Evolutionary conservation across 2,113 vertebrate genomes (phyloP).

Genomic region (Cryptoleucopteryx plumbea): DNA sequence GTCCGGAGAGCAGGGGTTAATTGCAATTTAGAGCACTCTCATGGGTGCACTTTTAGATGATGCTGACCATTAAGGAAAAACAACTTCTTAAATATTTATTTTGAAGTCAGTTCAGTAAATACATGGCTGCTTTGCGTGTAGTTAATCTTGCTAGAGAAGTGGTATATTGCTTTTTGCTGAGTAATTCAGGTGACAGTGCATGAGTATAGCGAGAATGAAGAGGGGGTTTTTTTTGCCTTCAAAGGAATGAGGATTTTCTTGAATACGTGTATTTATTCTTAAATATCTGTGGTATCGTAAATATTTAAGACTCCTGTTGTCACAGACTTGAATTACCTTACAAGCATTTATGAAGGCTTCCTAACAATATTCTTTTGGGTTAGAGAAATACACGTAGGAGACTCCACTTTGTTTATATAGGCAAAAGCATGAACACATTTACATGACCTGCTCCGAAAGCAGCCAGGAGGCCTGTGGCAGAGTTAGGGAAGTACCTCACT

Average conservation of each 20-base stretch:
- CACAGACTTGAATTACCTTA: background rate
- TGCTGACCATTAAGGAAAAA: background rate
- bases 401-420: background rate
- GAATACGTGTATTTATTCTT: background rate
- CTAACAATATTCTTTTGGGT: background rate
- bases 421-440: background rate
- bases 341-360: background rate
- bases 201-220: background rate
- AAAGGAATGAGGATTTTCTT: background rate
- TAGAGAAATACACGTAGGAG: background rate
- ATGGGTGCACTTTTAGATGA: background rate
- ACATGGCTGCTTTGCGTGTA: background rate
- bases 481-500: background rate
- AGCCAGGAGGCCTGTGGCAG: background rate
- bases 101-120: background rate
- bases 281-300: background rate
- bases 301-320: background rate
- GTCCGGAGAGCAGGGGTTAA: background rate
- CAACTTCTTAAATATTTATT: background rate
- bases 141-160: background rate
- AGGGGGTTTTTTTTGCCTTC: background rate
- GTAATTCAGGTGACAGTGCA: background rate
- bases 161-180: background rate
- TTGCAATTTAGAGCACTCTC: background rate
- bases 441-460: background rate